Evolutionary conservation across 2,797 vertebrate species (phyloP), one percentile per base, ranked within the genome.

Genomic region (Pseudochirops cupreus): DNA sequence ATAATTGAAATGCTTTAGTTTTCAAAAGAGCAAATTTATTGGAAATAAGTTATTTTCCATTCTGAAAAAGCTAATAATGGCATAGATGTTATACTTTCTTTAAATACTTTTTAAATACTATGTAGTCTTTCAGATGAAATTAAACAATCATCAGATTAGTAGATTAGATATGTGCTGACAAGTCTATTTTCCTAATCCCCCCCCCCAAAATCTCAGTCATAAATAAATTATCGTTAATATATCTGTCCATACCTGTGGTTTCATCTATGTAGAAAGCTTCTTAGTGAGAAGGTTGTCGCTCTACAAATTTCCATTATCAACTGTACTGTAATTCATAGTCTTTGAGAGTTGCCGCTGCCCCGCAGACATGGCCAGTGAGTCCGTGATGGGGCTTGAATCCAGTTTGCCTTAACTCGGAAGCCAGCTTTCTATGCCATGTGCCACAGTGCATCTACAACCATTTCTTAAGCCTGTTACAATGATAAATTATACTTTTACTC

Each of bases 11-110:
- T 50, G 62, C 33, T 55, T 50, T 90, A 1, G 92, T 29, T 46
- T 91, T 28, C 57, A 92, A 95, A 90, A 94, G 33, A 92, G 31
- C 39, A 96, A 33, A 57, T 1, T 92, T 91, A 57, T 91, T 94
- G 53, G 26, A 39, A 94, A 56, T 3, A 91, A 67, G 92, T 62
- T 95, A 28, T 95, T 95, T n/a, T 93, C 16, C 5, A 24, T 94
- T 29, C 54, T 29, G 89, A 46, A 33, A 82, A 93, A 62, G 58
- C 55, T 4, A 92, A 2, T 93, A 96, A 89, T 33, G 67, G n/a
- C 31, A 0, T 59, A 10, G 26, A 29, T 56, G 12, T 57, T 3
- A 21, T 50, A 2, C 24, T 13, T 24, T 55, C 33, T 95, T 62
- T 62, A 62, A 62, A 28, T 2, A 62, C 12, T 33, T 33, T 33